A percentile compares a stretch with the other conserved stretches of the same genome.
Evolutionary conservation across 2,797 vertebrate genomes (phyloP).

Genomic region (Microhierax caerulescens): DNA sequence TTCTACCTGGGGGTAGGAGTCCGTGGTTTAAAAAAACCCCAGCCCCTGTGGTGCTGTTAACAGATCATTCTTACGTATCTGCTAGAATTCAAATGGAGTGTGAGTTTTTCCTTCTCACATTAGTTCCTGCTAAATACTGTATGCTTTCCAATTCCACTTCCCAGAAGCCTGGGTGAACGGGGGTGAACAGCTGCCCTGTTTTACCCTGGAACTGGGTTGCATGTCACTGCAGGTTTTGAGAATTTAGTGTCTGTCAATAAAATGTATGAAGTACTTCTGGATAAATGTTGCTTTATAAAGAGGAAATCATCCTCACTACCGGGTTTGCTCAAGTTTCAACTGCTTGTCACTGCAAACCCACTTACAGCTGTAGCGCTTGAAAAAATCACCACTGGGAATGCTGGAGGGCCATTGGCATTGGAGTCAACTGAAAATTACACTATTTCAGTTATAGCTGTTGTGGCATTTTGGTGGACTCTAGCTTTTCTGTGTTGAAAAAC

Average conservation of each 20-base stretch:
- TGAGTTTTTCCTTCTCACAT: accelerated
- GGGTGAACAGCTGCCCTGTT: background rate
- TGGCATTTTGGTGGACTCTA: background rate
- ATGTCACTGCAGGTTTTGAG: background rate
- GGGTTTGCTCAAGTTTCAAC: background rate
- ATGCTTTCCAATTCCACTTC: accelerated
- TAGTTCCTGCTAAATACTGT: background rate
- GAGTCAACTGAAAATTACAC: background rate
- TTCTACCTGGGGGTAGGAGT: background rate
- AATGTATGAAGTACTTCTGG: background rate
- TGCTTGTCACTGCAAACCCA: background rate
- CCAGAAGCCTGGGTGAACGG: background rate
- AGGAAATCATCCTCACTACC: background rate
- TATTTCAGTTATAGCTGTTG: background rate
- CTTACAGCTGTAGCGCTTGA: background rate
- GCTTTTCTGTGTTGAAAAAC: background rate
- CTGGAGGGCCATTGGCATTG: background rate
- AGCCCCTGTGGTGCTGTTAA: background rate
- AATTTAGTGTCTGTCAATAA: background rate
- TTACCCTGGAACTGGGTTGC: background rate
- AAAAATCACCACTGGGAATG: background rate
- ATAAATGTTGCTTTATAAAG: background rate
- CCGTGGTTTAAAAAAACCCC: background rate
- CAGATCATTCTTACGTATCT: background rate
- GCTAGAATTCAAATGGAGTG: background rate